Percentiles rank a stretch among this genome's conserved stretches.
phyloP scores from a whole-genome alignment of 2,888 invertebrate species.

The Tetragnatha montana region DNA sequence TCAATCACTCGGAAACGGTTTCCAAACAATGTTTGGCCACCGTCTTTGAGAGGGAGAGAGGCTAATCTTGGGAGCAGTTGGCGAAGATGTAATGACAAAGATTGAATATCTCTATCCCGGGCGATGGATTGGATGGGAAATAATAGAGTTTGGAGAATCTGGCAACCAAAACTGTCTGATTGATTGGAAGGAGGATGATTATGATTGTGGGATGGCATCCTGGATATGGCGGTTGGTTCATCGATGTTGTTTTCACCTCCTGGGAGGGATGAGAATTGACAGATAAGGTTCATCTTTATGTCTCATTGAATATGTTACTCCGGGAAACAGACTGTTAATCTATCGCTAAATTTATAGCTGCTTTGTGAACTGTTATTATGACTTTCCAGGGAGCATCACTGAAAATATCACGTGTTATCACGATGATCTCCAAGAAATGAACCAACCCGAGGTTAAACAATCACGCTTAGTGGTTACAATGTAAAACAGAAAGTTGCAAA shows the following conservation, averaged over 20 bases:
- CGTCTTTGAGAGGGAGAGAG: slow-evolving; percentile 20
- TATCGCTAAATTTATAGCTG: not conserved
- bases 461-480: too few relatives aligned
- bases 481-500: too few relatives aligned
- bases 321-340: not conserved
- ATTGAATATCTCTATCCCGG: slow-evolving; percentile 41
- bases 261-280: not conserved
- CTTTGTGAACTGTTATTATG: not conserved
- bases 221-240: not conserved
- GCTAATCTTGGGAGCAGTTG: slow-evolving; percentile 28
- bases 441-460: too few relatives aligned
- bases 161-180: slow-evolving; percentile 47
- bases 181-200: slow-evolving; percentile 46
- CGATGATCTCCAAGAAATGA: too few relatives aligned
- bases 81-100: slow-evolving; percentile 50
- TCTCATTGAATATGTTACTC: not conserved
- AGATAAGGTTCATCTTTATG: not conserved
- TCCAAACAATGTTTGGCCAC: slow-evolving; percentile 19
- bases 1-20: slow-evolving; percentile 19
- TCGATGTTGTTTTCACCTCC: slow-evolving; percentile 8
- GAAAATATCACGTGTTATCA: too few relatives aligned
- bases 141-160: slow-evolving; percentile 45
- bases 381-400: too few relatives aligned
- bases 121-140: slow-evolving; percentile 36
- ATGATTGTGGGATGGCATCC: slow-evolving; percentile 52